phyloP scores from a whole-genome alignment of 2,113 vertebrate genomes.

The Apodemus sylvaticus region DNA sequence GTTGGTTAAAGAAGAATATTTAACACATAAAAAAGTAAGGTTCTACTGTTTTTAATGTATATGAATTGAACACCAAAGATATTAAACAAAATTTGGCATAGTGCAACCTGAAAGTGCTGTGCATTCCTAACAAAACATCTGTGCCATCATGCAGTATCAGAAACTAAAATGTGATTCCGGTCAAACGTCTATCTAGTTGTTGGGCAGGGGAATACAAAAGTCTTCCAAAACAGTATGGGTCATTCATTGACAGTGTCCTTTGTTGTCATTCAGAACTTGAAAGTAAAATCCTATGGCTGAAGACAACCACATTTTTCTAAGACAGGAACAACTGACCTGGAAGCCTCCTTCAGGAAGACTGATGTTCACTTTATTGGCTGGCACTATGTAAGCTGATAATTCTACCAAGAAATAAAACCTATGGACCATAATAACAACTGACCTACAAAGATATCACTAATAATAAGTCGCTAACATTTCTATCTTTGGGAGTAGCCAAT shows the following conservation, averaged over 20 bases:
- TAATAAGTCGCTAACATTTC: neutral
- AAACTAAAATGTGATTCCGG: neutral
- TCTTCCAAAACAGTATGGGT: neutral
- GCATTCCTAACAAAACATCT: too few relatives aligned
- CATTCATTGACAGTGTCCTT: neutral
- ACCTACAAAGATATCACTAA: neutral
- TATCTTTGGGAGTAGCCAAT: neutral
- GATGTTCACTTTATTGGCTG: neutral
- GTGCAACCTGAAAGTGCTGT: neutral
- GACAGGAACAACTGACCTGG: neutral
- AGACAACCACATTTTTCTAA: neutral
- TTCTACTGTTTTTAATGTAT: neutral
- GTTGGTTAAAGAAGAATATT: neutral
- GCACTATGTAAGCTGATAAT: neutral
- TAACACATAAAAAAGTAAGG: neutral
- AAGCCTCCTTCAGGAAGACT: neutral
- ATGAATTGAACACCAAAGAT: neutral
- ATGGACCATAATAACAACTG: neutral
- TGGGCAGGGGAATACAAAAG: too few relatives aligned
- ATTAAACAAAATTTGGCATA: neutral
- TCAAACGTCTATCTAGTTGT: neutral
- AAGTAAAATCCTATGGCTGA: neutral
- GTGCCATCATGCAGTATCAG: neutral
- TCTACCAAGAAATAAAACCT: neutral
- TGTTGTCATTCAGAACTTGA: neutral